Conservation (phyloP, 2,797 vertebrate species). For the Thaleichthys pacificus region DNA sequence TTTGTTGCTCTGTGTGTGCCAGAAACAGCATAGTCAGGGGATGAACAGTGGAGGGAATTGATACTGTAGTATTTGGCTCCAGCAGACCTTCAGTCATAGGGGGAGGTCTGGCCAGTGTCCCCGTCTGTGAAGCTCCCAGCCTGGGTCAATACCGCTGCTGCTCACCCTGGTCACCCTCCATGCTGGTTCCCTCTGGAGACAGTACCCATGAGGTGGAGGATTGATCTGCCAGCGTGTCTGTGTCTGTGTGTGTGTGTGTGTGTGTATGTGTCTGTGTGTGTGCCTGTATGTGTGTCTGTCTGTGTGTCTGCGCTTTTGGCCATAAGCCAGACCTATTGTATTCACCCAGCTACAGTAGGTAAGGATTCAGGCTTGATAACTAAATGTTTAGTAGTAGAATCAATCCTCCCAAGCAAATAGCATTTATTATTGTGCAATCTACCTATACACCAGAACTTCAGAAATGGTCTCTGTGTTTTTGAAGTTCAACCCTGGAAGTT, state of each 20-base stretch:
- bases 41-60: neutral
- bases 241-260: neutral
- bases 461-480: neutral
- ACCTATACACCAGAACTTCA: too few relatives aligned
- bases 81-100: neutral
- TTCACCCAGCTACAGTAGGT: neutral
- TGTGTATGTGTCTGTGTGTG: neutral
- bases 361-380: too few relatives aligned
- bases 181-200: neutral
- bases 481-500: constrained; percentile 8
- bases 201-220: neutral
- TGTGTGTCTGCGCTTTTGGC: neutral
- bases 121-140: neutral
- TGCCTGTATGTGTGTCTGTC: neutral
- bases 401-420: too few relatives aligned
- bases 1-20: neutral
- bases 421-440: too few relatives aligned
- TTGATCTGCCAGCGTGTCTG: neutral
- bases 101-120: neutral
- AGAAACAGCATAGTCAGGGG: neutral
- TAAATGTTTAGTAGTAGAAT: too few relatives aligned
- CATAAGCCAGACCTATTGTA: neutral
- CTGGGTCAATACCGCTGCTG: neutral
- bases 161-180: neutral
- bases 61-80: too few relatives aligned